Base-by-base conservation (phyloP, 2,113 vertebrate genomes). In the Emberiza fucata region DNA sequence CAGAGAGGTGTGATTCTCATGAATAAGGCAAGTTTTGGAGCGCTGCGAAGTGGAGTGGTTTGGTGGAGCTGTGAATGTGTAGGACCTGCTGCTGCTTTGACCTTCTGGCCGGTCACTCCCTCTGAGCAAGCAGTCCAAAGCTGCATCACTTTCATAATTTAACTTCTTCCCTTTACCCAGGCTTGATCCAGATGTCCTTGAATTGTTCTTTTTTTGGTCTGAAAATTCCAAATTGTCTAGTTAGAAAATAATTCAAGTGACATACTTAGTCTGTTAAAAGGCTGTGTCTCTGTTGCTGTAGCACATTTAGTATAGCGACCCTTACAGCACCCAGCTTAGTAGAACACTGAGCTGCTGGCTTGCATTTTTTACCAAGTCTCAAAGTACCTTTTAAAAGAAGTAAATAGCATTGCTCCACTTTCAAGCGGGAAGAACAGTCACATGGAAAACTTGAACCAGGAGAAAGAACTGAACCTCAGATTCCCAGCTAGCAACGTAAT, bases 331-430 rank as follows among this genome's bases (percentile, higher is more conserved):
- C 23, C 85, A 56, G 76, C 76, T 90, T 81, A 81, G 56, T 18
- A 75, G 73, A 94, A 75, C 61, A 21, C 77, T 61, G 28, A 90
- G 80, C 53, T 96, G 89, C 94, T 94, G 89, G 61, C 83, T 95
- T 95, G 92, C 73, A 51, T 78, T 92, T 95, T 95, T 97, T 94
- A 84, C 72, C 81, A 28, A 88, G 82, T 83, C 82, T 96, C 76
- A 64, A 91, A 95, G 91, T 64, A 86, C 81, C 83, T 88, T 89
- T 79, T 81, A 69, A 91, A 89, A 92, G 78, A 92, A 95, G 57
- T 84, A 94, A 95, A 88, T 61, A 84, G 60, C 76, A 22, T 88
- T 95, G 93, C 86, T 92, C 84, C 54, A 54, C 91, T 96, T 90
- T 61, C 78, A 77, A 79, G 75, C 0, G 0, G 81, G 73, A 94